A percentile compares a stretch with the other conserved stretches of the same genome.
Evolutionary conservation across 1,140 invertebrate species (phyloP).

Genomic region (Calliopsis andreniformis): DNA sequence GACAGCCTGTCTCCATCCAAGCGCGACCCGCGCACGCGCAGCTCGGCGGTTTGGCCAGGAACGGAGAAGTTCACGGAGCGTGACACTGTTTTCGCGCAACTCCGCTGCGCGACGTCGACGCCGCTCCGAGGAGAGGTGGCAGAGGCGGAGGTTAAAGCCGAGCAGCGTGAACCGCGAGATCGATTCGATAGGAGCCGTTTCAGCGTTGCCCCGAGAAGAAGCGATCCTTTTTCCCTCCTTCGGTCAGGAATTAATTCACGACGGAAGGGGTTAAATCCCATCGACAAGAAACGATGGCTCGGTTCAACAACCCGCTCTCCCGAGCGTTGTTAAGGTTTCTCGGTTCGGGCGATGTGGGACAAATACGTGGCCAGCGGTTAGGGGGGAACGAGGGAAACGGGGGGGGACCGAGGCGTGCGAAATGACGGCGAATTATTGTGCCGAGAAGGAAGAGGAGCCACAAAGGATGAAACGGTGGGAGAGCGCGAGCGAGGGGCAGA

Average conservation of each 20-base stretch:
- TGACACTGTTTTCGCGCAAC: too few species aligned
- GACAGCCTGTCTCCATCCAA: too few species aligned
- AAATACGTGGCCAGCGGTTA: conserved; percentile 28
- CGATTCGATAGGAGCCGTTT: conserved; percentile 11
- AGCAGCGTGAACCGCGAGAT: conserved; percentile 5
- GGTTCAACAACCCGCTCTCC: conserved; percentile 43
- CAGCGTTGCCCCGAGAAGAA: not conserved
- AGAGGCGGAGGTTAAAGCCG: conserved; percentile 22
- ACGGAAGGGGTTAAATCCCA: conserved; percentile 11
- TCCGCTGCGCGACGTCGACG: too few species aligned
- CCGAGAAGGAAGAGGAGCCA: conserved; percentile 30
- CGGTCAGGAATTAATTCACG: conserved; percentile 13
- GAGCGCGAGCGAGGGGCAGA: not conserved
- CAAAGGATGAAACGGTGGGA: conserved; percentile 11
- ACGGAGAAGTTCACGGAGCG: too few species aligned
- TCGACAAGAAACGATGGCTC: not conserved
- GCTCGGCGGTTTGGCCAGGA: too few species aligned
- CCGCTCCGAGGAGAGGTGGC: too few species aligned
- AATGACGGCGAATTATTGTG: conserved; percentile 55
- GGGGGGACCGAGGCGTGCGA: conserved; percentile 37
- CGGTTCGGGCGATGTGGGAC: conserved; percentile 42
- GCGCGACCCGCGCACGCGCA: too few species aligned
- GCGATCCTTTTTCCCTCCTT: not conserved
- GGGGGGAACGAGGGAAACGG: not conserved
- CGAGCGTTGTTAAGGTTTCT: conserved; percentile 31